phyloP scores from a whole-genome alignment of 2,888 invertebrate species.

The Folsomia manolachei region DNA sequence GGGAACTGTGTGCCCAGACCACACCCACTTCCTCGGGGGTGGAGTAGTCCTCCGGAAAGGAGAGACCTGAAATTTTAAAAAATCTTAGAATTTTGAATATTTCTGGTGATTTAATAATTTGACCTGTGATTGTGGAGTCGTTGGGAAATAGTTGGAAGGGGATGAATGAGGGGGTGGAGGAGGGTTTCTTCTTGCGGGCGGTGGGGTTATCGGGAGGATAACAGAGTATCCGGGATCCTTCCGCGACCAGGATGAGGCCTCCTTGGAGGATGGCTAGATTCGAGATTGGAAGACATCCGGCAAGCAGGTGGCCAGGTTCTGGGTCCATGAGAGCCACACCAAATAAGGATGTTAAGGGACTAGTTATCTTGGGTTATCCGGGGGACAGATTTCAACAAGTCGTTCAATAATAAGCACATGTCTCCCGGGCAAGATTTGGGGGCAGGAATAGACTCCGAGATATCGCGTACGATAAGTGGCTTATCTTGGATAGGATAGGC shows the following conservation, averaged over 20 bases:
- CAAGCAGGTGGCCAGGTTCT: not conserved
- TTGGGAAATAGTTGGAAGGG: constrained; percentile 36
- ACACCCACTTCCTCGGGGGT: not conserved
- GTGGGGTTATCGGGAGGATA: not conserved
- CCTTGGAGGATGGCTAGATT: constrained; percentile 26
- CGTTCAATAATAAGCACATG: too few species aligned
- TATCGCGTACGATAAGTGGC: too few species aligned
- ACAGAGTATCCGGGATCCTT: constrained; percentile 30
- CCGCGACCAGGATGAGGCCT: constrained; percentile 22
- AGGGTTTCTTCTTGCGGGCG: constrained; percentile 2
- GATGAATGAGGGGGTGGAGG: too few species aligned
- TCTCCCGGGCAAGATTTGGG: too few species aligned
- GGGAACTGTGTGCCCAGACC: not conserved
- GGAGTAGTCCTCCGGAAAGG: constrained; percentile 8
- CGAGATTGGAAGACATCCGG: constrained; percentile 30
- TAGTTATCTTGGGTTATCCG: too few species aligned
- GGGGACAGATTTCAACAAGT: too few species aligned
- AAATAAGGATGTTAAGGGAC: too few species aligned
- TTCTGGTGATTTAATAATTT: constrained; percentile 3
- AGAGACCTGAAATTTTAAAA: not conserved
- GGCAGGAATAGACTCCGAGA: too few species aligned
- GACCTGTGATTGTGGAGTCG: constrained; percentile 29
- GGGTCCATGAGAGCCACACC: too few species aligned
- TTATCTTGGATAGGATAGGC: too few species aligned
- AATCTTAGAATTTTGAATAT: not conserved